A percentile compares a stretch with the other conserved stretches of the same genome.
phyloP scores from a whole-genome alignment of 2,113 vertebrate species.

The Nesogale talazaci region DNA sequence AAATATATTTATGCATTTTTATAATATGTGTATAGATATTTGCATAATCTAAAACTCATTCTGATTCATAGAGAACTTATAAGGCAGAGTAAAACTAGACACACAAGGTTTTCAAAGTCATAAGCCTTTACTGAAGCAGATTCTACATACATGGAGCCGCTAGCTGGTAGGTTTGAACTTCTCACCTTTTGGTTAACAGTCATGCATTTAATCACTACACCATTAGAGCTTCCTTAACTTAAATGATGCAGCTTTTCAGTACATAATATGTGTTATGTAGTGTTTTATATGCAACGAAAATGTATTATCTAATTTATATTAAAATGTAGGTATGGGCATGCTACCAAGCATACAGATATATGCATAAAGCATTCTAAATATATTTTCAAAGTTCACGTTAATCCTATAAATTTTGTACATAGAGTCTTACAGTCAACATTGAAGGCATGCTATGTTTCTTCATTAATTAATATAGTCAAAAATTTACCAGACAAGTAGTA shows the following conservation, averaged over 20 bases:
- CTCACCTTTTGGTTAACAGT: not conserved
- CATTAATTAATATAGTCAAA: not conserved
- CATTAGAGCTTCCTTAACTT: too few relatives aligned
- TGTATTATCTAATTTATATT: not conserved
- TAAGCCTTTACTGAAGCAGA: not conserved
- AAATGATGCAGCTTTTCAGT: too few relatives aligned
- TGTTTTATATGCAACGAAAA: not conserved
- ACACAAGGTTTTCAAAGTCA: not conserved
- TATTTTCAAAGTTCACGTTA: not conserved
- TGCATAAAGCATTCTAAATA: not conserved
- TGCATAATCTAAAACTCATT: too few relatives aligned
- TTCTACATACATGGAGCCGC: too few relatives aligned
- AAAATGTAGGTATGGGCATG: not conserved
- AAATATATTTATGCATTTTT: not conserved
- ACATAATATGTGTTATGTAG: not conserved
- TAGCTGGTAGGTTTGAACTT: not conserved
- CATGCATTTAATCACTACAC: too few relatives aligned
- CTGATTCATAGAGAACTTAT: not conserved
- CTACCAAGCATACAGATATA: fast-evolving
- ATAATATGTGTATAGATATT: not conserved
- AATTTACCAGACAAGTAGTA: not conserved
- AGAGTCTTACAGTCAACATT: not conserved
- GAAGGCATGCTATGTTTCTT: too few relatives aligned
- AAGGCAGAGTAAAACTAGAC: too few relatives aligned
- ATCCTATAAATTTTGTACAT: not conserved